Evolutionary conservation across 2,888 invertebrate genomes (phyloP).

Genomic region (Brenthis daphne): DNA sequence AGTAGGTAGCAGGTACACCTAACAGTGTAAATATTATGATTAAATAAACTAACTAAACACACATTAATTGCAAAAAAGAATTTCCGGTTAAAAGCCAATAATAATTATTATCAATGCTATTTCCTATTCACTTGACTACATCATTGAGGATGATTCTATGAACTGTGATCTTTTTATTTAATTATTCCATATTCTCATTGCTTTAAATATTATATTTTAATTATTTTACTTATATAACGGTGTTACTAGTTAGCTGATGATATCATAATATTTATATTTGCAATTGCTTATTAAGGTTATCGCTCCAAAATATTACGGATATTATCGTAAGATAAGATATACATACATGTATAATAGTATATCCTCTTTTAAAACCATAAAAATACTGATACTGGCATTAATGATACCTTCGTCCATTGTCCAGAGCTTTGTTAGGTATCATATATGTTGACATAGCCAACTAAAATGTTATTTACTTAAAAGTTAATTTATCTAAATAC

Average conservation of each 20-base stretch:
- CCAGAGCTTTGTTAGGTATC: background rate
- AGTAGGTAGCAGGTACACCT: background rate
- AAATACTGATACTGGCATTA: constrained; percentile 19
- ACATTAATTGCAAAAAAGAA: too few species aligned
- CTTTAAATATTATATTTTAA: too few species aligned
- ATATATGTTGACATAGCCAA: too few species aligned
- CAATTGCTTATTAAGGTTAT: constrained; percentile 36
- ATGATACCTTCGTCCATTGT: background rate
- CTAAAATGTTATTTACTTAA: too few species aligned
- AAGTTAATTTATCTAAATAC: too few species aligned
- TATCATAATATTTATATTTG: constrained; percentile 16
- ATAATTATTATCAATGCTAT: background rate
- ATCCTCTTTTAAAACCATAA: constrained; percentile 28
- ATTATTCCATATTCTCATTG: too few species aligned
- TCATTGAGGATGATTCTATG: constrained; percentile 3
- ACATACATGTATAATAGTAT: constrained; percentile 19
- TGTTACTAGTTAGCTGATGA: background rate
- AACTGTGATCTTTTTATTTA: background rate
- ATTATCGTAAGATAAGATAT: constrained; percentile 38
- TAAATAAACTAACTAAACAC: too few species aligned
- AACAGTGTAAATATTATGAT: too few species aligned
- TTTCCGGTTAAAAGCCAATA: background rate
- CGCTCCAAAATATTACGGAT: constrained; percentile 29
- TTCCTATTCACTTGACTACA: background rate
- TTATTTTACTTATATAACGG: background rate